phyloP scores from a whole-genome alignment of 2,888 invertebrate genomes.

The Syrista parreyssii region DNA sequence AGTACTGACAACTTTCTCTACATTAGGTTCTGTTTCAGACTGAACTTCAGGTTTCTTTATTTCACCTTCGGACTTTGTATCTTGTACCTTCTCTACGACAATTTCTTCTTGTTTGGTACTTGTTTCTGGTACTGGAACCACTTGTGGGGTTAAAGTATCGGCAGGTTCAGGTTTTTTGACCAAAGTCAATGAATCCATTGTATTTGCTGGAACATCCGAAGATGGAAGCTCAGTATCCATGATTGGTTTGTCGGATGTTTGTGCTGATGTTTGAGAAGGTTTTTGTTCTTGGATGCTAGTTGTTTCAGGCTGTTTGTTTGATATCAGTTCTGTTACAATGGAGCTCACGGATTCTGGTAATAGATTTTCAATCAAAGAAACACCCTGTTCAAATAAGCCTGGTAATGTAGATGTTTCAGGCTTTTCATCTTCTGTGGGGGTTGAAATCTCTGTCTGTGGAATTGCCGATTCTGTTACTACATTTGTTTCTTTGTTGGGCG shows the following conservation, averaged over 20 bases:
- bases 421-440: not conserved
- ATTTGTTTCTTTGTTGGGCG: not conserved
- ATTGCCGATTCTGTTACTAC: not conserved
- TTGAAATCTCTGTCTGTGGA: not conserved
- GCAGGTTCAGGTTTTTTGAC: conserved; percentile 6
- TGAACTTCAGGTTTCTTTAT: conserved; percentile 5
- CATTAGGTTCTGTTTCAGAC: conserved; percentile 24
- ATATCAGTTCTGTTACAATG: conserved; percentile 14
- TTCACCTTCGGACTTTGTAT: conserved; percentile 28
- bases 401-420: conserved; percentile 12
- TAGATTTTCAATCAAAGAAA: conserved; percentile 7
- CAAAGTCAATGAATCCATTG: not conserved
- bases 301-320: conserved; percentile 16
- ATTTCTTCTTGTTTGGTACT: conserved; percentile 10
- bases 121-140: conserved; percentile 9
- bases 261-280: conserved; percentile 11
- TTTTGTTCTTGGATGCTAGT: conserved; percentile 17
- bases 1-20: conserved; percentile 33
- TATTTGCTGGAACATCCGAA: not conserved
- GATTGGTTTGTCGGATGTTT: not conserved
- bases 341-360: conserved; percentile 15
- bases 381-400: not conserved
- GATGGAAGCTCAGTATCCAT: not conserved
- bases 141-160: not conserved
- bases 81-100: conserved; percentile 27